These are phyloP conservation scores for Alosa sapidissima DNA, from an alignment of 2,797 vertebrate species.

Conservation along the genomic window DNA sequence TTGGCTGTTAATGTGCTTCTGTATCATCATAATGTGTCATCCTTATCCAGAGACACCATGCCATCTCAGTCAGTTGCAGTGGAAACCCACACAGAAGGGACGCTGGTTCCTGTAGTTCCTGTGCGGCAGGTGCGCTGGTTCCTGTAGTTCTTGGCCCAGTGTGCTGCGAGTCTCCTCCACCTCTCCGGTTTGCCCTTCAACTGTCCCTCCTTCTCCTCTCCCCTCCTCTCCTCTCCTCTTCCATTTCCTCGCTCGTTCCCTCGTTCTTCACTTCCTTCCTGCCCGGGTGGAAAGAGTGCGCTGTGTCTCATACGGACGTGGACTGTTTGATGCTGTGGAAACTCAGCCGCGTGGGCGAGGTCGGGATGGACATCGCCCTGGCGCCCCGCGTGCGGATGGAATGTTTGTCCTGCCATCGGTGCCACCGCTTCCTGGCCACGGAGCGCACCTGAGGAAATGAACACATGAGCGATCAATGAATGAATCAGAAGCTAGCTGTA, in stretches of 20 bases:
- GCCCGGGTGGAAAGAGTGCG: not conserved
- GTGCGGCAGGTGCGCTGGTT: no score
- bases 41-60: not conserved
- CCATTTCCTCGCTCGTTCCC: not conserved
- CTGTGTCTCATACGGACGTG: not conserved
- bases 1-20: not conserved
- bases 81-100: not conserved
- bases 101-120: not conserved
- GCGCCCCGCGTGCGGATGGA: slow-evolving; percentile 86
- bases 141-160: not conserved
- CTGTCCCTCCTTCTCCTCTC: not conserved
- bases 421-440: slow-evolving; percentile 88
- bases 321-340: slow-evolving; percentile 1
- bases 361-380: slow-evolving; percentile 93
- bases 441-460: slow-evolving; percentile 81
- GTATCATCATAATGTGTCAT: not conserved
- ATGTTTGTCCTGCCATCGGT: slow-evolving; percentile 94
- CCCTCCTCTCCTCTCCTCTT: not conserved
- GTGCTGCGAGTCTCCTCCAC: not conserved
- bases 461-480: not conserved
- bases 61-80: not conserved
- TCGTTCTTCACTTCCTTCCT: not conserved
- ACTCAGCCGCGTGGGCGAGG: slow-evolving; percentile 79
- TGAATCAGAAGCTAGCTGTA: no score
- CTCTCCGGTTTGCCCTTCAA: not conserved